Evolutionary conservation across 2,797 vertebrate species (phyloP).

Genomic region (Cossypha caffra): DNA sequence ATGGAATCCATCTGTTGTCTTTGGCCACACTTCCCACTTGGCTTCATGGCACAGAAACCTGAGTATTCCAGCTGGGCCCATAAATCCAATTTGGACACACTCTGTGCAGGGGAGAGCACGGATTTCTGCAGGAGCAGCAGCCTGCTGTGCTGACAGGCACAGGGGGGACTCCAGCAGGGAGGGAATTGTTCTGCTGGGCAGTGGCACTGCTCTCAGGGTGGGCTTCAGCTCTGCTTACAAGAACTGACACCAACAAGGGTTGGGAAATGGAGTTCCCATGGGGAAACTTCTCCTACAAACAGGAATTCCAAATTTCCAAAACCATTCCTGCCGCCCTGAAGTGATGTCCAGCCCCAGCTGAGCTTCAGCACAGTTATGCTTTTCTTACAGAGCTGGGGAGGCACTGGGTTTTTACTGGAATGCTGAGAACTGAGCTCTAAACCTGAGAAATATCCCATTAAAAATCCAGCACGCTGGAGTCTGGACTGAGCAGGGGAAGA

Average conservation of each 20-base stretch:
- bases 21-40: neutral
- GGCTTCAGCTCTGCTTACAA: neutral
- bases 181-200: neutral
- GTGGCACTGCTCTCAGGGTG: neutral
- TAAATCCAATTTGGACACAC: neutral
- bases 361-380: neutral
- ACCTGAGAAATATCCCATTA: neutral
- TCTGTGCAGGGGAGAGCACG: neutral
- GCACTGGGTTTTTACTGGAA: neutral
- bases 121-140: neutral
- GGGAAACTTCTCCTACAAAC: neutral
- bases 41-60: conserved; percentile 2
- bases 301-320: neutral
- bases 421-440: neutral
- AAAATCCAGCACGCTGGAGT: neutral
- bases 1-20: neutral
- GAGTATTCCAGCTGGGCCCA: neutral
- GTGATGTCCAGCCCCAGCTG: neutral
- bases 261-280: neutral
- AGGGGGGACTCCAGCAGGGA: neutral
- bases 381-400: neutral
- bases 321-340: neutral
- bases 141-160: neutral
- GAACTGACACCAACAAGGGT: accelerated
- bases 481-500: neutral